Conservation (phyloP, 2,113 vertebrate genomes). For the Pterocles burchelli region DNA sequence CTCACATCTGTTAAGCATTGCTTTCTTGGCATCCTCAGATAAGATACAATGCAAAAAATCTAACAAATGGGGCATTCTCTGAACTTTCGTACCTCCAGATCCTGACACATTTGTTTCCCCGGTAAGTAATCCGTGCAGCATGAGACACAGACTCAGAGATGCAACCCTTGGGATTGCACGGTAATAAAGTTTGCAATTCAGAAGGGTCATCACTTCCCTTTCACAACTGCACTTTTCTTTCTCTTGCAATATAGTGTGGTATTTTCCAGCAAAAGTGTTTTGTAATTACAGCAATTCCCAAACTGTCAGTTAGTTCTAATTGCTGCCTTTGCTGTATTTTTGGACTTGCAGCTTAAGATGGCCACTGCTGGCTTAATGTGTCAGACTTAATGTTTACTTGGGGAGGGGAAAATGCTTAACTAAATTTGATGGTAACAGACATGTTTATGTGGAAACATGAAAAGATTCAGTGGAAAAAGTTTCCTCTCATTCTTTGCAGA, state of each 20-base stretch:
- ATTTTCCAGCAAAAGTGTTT: background rate
- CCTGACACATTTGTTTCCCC: background rate
- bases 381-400: background rate
- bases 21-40: background rate
- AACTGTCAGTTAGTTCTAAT: background rate
- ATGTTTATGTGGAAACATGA: background rate
- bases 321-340: background rate
- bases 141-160: background rate
- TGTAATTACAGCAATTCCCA: background rate
- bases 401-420: background rate
- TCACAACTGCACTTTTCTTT: background rate
- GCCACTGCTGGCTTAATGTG: background rate
- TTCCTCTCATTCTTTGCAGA: background rate
- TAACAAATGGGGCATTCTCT: background rate
- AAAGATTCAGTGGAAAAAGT: background rate
- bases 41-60: background rate
- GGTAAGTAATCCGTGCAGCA: background rate
- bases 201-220: background rate
- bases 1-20: background rate
- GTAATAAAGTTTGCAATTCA: background rate
- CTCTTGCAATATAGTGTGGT: background rate
- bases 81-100: background rate
- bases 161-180: fast-evolving
- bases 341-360: background rate
- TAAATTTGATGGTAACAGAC: background rate